Base-by-base conservation (phyloP, 1,140 invertebrate genomes). In the Pseudomyrmex dendroicus region DNA sequence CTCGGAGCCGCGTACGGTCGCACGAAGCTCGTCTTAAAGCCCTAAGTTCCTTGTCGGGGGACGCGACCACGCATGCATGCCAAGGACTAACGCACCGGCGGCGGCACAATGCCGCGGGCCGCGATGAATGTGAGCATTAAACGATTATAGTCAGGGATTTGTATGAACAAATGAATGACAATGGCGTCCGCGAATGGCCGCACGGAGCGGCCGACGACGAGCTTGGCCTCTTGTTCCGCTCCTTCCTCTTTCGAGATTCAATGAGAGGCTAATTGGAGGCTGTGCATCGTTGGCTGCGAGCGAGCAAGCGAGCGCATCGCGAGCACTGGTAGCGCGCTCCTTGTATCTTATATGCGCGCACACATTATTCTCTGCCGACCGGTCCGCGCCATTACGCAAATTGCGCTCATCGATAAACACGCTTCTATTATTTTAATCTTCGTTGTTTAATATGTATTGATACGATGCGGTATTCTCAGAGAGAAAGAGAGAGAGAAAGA, bases 101-200 rank as follows among this genome's bases (percentile, higher is more conserved):
- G 73, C 83, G 77, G 83, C 67, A 91, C 90, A 91, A 91, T 91
- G 86, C 78, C 66, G 64, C 77, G 76, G 35, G 76, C 67, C 67
- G 82, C 85, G 89, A 91, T 92, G 91, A 92, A 91, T 92, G 91
- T 89, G 63, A 88, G 86, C 88, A 89, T 92, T 91, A 92, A 91
- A 89, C 89, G 90, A 91, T 91, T 91, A 91, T 88, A 86, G 88
- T 82, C 84, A 84, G 84, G 90, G 90, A 88, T 90, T 91, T 90
- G 89, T 92, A 91, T 84, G 86, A 89, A 89, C 87, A 91, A 91
- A 92, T 89, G 88, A 90, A 89, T 89, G 86, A 91, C 91, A 92
- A 92, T 91, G 86, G 89, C 84, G 85, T 77, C 62, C 83, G 84
- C 82, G 87, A 77, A 80, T 87, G 82, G 86, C 67, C 70, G 84